Evolutionary conservation across 2,888 invertebrate species (phyloP).

Genomic region (Branchinecta sandiegonensis): DNA sequence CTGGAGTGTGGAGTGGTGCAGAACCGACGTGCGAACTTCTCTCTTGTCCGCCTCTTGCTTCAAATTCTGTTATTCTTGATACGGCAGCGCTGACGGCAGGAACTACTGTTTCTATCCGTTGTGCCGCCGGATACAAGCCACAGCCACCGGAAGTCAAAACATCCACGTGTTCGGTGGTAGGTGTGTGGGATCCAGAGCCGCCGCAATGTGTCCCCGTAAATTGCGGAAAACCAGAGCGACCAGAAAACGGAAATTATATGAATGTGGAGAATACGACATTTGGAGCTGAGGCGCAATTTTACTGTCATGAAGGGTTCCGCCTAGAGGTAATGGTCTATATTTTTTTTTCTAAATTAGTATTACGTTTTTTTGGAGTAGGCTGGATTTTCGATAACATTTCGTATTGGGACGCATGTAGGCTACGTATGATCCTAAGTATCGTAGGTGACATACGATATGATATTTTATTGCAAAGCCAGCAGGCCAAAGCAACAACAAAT

Average conservation of each 20-base stretch:
- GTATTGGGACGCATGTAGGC: no score
- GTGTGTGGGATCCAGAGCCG: slow-evolving; percentile 31
- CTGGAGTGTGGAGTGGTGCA: background rate
- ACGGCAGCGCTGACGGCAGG: background rate
- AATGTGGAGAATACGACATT: slow-evolving; percentile 24
- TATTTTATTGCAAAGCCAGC: no score
- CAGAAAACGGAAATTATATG: slow-evolving; percentile 24
- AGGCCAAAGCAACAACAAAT: no score
- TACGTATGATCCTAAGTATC: no score
- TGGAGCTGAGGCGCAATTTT: slow-evolving; percentile 24
- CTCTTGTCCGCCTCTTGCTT: background rate
- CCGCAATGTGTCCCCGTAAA: slow-evolving; percentile 32
- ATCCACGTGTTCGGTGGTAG: slow-evolving; percentile 30
- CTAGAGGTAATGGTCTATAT: background rate
- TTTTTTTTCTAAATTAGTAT: no score
- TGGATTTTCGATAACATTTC: no score
- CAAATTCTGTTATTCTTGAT: background rate
- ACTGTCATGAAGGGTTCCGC: slow-evolving; percentile 26
- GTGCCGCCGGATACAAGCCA: background rate
- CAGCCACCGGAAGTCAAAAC: slow-evolving; percentile 18
- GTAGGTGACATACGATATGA: no score
- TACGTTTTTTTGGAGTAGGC: no score
- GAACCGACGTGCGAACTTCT: background rate
- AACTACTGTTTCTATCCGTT: background rate
- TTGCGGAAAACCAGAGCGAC: slow-evolving; percentile 25